Evolutionary conservation across 2,113 vertebrate genomes (phyloP).

Genomic region (Ophthalmolycus amberensis): DNA sequence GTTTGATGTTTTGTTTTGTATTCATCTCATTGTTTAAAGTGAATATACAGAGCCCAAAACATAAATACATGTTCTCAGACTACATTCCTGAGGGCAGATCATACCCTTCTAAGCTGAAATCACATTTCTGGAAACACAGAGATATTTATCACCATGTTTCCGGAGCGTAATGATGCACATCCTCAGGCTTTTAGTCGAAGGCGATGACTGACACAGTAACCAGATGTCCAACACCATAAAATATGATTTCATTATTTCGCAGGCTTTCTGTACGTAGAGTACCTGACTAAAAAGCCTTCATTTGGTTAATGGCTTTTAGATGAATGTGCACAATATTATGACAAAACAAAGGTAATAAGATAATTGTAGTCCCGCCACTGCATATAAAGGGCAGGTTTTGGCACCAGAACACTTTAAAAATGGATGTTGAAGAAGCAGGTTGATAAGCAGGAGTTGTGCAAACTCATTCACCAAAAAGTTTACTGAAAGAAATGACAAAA

Average conservation of each 20-base stretch:
- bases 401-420: background rate
- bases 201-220: slow-evolving; percentile 24
- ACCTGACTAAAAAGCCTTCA: slow-evolving; percentile 6
- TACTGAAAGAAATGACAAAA: background rate
- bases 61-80: slow-evolving; percentile 25
- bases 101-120: slow-evolving; percentile 6
- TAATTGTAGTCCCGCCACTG: background rate
- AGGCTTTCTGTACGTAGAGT: background rate
- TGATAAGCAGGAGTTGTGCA: background rate
- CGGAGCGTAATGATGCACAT: slow-evolving; percentile 46
- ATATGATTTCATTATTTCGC: slow-evolving; percentile 3
- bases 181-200: slow-evolving; percentile 18
- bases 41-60: background rate
- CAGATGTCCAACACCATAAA: slow-evolving; percentile 26
- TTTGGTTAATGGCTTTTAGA: slow-evolving; percentile 24
- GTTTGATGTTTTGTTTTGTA: background rate
- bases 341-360: slow-evolving; percentile 3
- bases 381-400: background rate
- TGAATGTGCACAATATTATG: slow-evolving; percentile 4
- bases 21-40: background rate
- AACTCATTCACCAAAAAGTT: background rate
- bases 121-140: slow-evolving; percentile 39
- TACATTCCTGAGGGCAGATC: slow-evolving; percentile 4
- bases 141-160: slow-evolving; percentile 42
- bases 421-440: background rate